Evolutionary conservation across 1,140 invertebrate species (phyloP).

Genomic region (Whitmania pigra): DNA sequence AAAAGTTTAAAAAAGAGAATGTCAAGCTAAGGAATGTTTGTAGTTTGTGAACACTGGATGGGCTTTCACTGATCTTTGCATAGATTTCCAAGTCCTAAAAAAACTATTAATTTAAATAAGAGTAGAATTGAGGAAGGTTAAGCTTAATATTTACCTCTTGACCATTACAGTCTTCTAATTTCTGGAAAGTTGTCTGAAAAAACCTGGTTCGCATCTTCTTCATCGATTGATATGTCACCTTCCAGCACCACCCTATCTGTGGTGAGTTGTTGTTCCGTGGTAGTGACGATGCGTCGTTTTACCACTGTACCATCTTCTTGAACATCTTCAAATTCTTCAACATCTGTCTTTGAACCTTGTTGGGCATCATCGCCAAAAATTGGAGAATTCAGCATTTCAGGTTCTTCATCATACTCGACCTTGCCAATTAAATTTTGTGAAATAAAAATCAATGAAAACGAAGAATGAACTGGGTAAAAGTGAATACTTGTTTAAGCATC

Average conservation of each 20-base stretch:
- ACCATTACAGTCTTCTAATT: not conserved
- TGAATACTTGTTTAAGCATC: slow-evolving; percentile 4
- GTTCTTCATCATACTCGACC: slow-evolving; percentile 18
- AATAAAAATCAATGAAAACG: not conserved
- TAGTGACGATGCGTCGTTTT: slow-evolving; percentile 29
- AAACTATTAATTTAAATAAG: too few species aligned
- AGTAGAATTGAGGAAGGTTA: too few species aligned
- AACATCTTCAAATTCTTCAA: slow-evolving; percentile 31
- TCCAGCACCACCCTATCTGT: slow-evolving; percentile 23
- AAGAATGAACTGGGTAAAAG: not conserved
- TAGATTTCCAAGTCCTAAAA: too few species aligned
- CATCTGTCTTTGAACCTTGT: slow-evolving; percentile 21
- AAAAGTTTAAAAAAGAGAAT: too few species aligned
- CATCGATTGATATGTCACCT: slow-evolving; percentile 14
- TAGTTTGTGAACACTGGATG: too few species aligned
- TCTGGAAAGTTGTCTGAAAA: slow-evolving; percentile 1
- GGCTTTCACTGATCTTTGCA: too few species aligned
- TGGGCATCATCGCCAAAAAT: slow-evolving; percentile 1
- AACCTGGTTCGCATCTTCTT: not conserved
- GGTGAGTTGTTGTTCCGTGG: slow-evolving; percentile 21
- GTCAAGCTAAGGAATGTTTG: too few species aligned
- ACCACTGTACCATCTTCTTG: slow-evolving; percentile 33
- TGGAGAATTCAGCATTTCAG: not conserved
- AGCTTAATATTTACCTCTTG: not conserved
- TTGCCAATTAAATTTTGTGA: not conserved